Conservation (phyloP, 1,140 invertebrate species). For the Zaprionus vittiger region DNA sequence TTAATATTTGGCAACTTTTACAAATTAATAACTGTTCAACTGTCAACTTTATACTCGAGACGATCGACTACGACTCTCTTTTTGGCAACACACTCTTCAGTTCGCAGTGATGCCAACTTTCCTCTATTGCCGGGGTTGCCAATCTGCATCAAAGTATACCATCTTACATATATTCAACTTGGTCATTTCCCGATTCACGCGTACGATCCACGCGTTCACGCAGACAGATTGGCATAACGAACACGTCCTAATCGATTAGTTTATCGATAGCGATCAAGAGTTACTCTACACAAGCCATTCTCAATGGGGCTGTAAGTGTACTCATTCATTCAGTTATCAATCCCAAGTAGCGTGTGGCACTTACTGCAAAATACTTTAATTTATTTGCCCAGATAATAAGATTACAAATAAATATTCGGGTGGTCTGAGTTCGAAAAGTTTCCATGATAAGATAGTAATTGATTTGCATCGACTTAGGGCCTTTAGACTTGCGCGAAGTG, state of each 20-base stretch:
- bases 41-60: too few relatives aligned
- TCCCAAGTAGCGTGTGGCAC: slow-evolving; percentile 29
- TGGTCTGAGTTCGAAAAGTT: background rate
- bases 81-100: too few relatives aligned
- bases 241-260: background rate
- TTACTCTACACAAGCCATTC: background rate
- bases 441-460: slow-evolving; percentile 17
- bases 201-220: background rate
- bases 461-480: slow-evolving; percentile 22
- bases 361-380: slow-evolving; percentile 34
- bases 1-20: too few relatives aligned
- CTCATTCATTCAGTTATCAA: slow-evolving; percentile 3
- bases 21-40: too few relatives aligned
- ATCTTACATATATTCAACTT: too few relatives aligned
- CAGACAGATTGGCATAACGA: background rate
- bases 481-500: background rate
- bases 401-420: slow-evolving; percentile 4
- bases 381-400: slow-evolving; percentile 37
- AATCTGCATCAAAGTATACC: too few relatives aligned
- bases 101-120: too few relatives aligned
- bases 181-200: too few relatives aligned
- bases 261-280: background rate
- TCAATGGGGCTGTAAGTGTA: slow-evolving; percentile 2
- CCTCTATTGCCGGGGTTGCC: too few relatives aligned
- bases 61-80: too few relatives aligned